Percentiles rank a stretch among this genome's conserved stretches.
These are phyloP conservation scores for Suillia variegata DNA, from an alignment of 2,888 invertebrate genomes.

Conservation along the genomic window DNA sequence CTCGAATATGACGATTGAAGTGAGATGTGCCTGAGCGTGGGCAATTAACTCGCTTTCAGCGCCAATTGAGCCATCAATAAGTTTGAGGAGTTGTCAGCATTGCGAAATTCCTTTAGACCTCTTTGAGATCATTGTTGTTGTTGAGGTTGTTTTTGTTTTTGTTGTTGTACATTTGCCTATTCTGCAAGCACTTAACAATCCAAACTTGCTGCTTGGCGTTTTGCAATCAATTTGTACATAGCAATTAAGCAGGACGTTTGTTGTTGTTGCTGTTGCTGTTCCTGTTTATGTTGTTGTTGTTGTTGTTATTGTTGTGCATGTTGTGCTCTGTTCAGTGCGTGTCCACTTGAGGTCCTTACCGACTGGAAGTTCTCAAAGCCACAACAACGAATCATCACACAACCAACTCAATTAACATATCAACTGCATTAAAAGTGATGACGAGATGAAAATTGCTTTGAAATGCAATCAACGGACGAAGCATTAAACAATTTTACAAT, in stretches of 20 bases:
- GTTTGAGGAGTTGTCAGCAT: background rate
- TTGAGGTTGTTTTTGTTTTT: no score
- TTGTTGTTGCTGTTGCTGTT: no score
- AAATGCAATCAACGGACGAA: no score
- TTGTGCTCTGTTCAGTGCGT: no score
- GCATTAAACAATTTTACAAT: no score
- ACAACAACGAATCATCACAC: background rate
- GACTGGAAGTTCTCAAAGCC: no score
- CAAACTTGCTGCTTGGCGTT: background rate
- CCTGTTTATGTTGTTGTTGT: no score
- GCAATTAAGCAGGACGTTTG: conserved; percentile 3
- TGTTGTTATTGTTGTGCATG: no score
- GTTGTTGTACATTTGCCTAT: background rate
- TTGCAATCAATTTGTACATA: background rate
- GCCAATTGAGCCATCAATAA: conserved; percentile 10
- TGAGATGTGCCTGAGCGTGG: background rate
- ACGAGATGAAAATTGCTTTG: conserved; percentile 4
- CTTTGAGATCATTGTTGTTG: background rate
- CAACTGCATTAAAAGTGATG: conserved; percentile 3
- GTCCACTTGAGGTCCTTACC: background rate
- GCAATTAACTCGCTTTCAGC: conserved; percentile 13
- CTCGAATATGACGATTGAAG: no score
- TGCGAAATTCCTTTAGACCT: background rate
- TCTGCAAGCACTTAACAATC: background rate
- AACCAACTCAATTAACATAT: background rate